phyloP scores from a whole-genome alignment of 2,888 invertebrate species.

The Drosophila gaucha region DNA sequence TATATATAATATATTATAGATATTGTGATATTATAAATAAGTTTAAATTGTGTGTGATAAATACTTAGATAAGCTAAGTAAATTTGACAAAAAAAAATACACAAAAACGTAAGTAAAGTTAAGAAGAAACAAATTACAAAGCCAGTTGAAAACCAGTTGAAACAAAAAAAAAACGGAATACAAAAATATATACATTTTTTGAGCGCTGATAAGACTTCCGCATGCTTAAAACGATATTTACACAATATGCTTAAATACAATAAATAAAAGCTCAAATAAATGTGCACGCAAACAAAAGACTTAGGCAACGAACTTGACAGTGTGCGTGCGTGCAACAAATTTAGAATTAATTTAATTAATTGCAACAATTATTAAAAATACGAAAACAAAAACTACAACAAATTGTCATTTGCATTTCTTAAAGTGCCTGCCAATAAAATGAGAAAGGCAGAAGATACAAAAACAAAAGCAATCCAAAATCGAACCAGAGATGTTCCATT shows the following conservation, averaged over 20 bases:
- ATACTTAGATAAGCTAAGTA: conserved; percentile 36
- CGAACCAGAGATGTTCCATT: conserved; percentile 50
- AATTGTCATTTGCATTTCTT: conserved; percentile 48
- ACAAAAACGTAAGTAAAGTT: conserved; percentile 44
- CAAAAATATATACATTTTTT: conserved; percentile 20
- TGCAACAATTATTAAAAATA: conserved; percentile 62
- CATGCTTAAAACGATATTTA: conserved; percentile 71
- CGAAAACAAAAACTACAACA: conserved; percentile 11
- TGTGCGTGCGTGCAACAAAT: conserved; percentile 45
- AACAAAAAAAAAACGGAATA: conserved; percentile 26
- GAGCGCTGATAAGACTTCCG: conserved; percentile 74
- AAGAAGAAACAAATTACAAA: conserved; percentile 54
- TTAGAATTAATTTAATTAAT: conserved; percentile 64
- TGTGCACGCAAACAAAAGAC: conserved; percentile 64
- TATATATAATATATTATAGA: conserved; percentile 28
- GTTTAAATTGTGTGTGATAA: conserved; percentile 55
- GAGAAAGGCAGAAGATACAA: conserved; percentile 64
- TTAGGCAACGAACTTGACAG: conserved; percentile 68
- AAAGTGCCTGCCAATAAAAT: conserved; percentile 48
- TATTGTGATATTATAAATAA: conserved; percentile 69
- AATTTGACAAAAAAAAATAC: conserved; percentile 28
- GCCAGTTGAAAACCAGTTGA: conserved; percentile 56
- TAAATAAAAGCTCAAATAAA: conserved; percentile 41
- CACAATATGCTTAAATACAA: conserved; percentile 58
- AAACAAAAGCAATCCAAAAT: conserved; percentile 16